Evolutionary conservation across 2,888 invertebrate species (phyloP).

Genomic region (Pollenia griseotomentosa): DNA sequence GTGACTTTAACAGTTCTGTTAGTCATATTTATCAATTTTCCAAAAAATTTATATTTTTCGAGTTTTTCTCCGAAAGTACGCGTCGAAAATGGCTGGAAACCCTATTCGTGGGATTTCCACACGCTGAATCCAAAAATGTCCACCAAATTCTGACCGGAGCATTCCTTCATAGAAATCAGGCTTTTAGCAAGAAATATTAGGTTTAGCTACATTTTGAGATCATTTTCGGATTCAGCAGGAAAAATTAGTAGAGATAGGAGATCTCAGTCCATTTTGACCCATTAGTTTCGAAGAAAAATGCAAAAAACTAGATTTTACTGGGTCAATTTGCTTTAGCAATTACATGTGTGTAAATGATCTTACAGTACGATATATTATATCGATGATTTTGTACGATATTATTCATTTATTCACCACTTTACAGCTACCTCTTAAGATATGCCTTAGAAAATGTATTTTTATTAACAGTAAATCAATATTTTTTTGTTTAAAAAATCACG

Average conservation of each 20-base stretch:
- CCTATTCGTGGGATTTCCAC: not conserved
- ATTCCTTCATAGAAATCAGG: not conserved
- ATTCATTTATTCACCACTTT: not conserved
- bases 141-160: not conserved
- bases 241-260: not conserved
- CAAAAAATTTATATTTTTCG: not conserved
- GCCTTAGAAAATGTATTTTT: not conserved
- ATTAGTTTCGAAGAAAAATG: too few species aligned
- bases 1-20: too few species aligned
- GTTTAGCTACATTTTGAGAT: not conserved
- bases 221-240: not conserved
- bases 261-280: too few species aligned
- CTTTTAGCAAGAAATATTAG: not conserved
- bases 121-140: not conserved
- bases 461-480: too few species aligned
- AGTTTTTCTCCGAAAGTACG: not conserved
- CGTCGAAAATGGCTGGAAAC: not conserved
- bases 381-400: too few species aligned
- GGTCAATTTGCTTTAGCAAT: too few species aligned
- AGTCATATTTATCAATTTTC: not conserved
- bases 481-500: too few species aligned
- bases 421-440: not conserved
- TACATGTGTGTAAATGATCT: too few species aligned
- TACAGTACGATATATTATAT: too few species aligned
- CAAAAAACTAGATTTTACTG: too few species aligned